Base-by-base conservation (phyloP, 1,140 invertebrate genomes). In the Cydia amplana region DNA sequence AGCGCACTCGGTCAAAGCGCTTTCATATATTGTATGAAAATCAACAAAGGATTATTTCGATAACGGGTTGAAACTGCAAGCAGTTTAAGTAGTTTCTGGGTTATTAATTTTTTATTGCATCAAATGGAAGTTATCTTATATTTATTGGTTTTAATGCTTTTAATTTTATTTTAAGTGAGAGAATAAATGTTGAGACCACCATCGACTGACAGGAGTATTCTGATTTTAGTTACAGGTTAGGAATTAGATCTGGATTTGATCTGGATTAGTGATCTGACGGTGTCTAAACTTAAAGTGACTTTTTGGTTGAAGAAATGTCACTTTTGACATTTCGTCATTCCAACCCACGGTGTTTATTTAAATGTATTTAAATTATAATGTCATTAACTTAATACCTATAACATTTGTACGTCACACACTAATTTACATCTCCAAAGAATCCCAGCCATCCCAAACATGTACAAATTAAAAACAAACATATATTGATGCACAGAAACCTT, bases 401-500 rank as follows among this genome's bases (percentile, higher is more conserved):
- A 51, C 49, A 60, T 20, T 60, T 23, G 55, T 60, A 60, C 9
- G 55, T 60, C 20, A 60, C 51, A 16, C n/a, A 55, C 20, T 23
- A 23, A 60, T 74, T 70, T 20, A 75, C 72, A 79, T 73, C 23
- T 77, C 20, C 63, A 83, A 84, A 82, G 75, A 81, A 90, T 90
- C 76, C 78, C 7, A 87, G 85, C 78, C 75, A 92, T 91, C 72
- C 83, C 49, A 87, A 83, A 79, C 83, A 89, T 79, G 74, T 81
- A 76, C 49, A 28, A 64, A 46, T 73, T 51, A 43, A 84, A 90
- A 88, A 88, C 82, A 85, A 87, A 81, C 80, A 79, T n/a, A n/a
- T n/a, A n/a, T 84, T 75, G 82, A 87, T 83, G 83, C 85, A 85
- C 84, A 87, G 84, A 88, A 89, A 89, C 85, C 83, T 89, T 78